Conservation (phyloP, 2,888 invertebrate species). For the Meghimatium bilineatum region DNA sequence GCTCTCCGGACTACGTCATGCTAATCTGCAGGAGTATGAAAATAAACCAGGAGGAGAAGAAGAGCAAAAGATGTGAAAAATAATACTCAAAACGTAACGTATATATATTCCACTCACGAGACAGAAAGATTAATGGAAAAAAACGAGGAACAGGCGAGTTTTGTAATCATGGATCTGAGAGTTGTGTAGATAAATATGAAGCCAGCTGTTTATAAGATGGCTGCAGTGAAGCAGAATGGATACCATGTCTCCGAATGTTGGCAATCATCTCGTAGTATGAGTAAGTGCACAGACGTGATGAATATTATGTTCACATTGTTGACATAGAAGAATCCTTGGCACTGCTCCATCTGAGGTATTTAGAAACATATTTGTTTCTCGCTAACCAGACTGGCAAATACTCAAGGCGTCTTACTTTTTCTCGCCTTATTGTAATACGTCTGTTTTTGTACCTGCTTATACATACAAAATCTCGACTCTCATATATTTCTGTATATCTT, state of each 20-base stretch:
- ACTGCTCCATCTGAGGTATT: neutral
- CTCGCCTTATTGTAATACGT: no score
- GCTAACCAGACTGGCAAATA: neutral
- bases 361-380: neutral
- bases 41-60: neutral
- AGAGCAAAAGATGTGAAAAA: neutral
- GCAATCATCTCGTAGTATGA: neutral
- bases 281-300: constrained; percentile 9
- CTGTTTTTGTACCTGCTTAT: neutral
- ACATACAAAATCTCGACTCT: neutral
- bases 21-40: no score
- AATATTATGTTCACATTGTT: constrained; percentile 10
- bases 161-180: neutral
- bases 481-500: neutral
- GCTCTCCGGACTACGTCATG: no score
- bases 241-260: neutral
- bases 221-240: neutral
- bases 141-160: neutral
- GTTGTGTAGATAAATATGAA: constrained; percentile 14
- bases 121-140: neutral
- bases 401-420: neutral
- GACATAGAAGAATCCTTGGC: neutral
- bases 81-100: neutral
- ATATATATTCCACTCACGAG: neutral
- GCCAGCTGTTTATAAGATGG: neutral